These are phyloP conservation scores for Oreochromis grahami DNA, from an alignment of 2,797 vertebrate genomes.

Conservation along the genomic window DNA sequence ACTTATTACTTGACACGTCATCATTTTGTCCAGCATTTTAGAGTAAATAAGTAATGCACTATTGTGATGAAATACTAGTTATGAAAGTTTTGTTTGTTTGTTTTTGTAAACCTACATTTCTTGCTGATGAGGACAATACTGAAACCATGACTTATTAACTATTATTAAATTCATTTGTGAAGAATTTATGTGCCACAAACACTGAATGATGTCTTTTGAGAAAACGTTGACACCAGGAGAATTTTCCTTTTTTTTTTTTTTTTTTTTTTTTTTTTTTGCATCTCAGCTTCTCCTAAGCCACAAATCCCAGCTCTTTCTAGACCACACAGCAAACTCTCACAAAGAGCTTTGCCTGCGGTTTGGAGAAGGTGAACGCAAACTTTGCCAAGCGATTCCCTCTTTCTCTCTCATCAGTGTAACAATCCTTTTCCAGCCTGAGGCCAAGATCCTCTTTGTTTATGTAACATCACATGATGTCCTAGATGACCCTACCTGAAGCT, in stretches of 20 bases:
- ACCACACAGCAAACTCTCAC: constrained; percentile 43
- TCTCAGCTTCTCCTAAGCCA: constrained; percentile 24
- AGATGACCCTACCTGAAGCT: constrained; percentile 53
- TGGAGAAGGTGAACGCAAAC: constrained; percentile 45
- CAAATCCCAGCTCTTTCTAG: constrained; percentile 44
- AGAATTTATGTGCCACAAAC: background rate
- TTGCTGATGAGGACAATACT: background rate
- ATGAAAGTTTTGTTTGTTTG: background rate
- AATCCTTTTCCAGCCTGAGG: constrained; percentile 43
- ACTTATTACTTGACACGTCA: background rate
- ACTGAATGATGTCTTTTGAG: background rate
- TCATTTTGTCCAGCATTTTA: background rate
- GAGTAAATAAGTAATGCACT: background rate
- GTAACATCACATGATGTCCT: constrained; percentile 33
- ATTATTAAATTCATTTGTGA: background rate
- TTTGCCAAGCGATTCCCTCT: constrained; percentile 33
- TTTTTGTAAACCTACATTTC: background rate
- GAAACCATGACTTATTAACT: background rate
- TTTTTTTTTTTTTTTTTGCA: background rate
- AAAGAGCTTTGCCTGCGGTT: constrained; percentile 33
- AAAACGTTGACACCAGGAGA: background rate
- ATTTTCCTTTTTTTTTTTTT: background rate
- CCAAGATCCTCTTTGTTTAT: constrained; percentile 48
- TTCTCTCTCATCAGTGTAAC: constrained; percentile 11
- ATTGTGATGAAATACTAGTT: background rate